Evolutionary conservation across 1,140 invertebrate genomes (phyloP).

Genomic region (Bicyclus anynana): DNA sequence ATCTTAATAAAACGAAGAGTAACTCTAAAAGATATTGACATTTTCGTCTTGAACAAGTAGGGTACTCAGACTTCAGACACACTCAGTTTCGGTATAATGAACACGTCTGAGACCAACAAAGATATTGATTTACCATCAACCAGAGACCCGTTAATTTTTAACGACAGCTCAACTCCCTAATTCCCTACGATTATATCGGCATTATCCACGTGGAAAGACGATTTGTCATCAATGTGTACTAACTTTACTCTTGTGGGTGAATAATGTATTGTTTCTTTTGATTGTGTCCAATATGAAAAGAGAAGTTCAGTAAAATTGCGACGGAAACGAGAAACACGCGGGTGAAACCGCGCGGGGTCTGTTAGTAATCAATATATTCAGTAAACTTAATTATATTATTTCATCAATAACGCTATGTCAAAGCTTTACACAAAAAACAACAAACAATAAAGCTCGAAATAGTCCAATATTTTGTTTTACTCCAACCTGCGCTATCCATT

Average conservation of each 20-base stretch:
- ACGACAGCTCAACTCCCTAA: slow-evolving; percentile 44
- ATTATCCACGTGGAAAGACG: slow-evolving; percentile 31
- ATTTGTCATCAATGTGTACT: slow-evolving; percentile 46
- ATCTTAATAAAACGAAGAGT: too few species aligned
- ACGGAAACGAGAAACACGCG: too few species aligned
- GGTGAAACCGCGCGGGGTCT: too few species aligned
- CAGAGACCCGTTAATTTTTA: slow-evolving; percentile 56
- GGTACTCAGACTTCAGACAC: slow-evolving; percentile 6
- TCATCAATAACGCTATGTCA: too few species aligned
- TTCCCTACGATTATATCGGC: slow-evolving; percentile 53
- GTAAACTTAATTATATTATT: too few species aligned
- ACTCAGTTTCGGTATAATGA: slow-evolving; percentile 6
- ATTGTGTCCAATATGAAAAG: too few species aligned
- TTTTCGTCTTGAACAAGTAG: neutral
- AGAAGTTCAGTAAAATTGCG: too few species aligned
- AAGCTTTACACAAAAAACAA: too few species aligned
- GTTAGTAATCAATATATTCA: too few species aligned
- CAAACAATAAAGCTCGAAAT: neutral
- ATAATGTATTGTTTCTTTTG: slow-evolving; percentile 10
- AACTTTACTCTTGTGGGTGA: slow-evolving; percentile 13
- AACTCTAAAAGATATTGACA: neutral
- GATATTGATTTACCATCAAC: slow-evolving; percentile 63
- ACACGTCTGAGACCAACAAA: slow-evolving; percentile 18
- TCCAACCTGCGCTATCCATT: slow-evolving; percentile 17
- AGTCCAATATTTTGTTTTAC: slow-evolving; percentile 4